Conservation (phyloP, 2,888 invertebrate species). For the Sericinus montela region DNA sequence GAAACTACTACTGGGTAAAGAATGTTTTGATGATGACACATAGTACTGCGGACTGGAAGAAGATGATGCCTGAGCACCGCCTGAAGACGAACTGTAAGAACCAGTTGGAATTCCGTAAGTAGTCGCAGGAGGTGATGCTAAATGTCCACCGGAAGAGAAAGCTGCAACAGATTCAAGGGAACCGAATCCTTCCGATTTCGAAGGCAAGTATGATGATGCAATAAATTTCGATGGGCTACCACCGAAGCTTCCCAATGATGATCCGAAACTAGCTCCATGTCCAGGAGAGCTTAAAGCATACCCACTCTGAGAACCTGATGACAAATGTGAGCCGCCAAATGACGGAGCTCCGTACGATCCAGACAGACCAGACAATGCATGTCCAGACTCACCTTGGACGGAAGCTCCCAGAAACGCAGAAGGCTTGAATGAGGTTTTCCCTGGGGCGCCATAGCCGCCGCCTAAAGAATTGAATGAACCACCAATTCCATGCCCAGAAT, state of each 20-base stretch:
- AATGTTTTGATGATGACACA: constrained; percentile 47
- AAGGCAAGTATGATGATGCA: constrained; percentile 47
- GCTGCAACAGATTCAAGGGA: constrained; percentile 49
- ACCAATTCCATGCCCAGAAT: constrained; percentile 36
- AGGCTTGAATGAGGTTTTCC: constrained; percentile 65
- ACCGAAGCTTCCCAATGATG: constrained; percentile 44
- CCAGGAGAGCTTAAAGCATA: constrained; percentile 40
- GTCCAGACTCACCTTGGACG: constrained; percentile 50
- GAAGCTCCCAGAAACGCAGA: constrained; percentile 67
- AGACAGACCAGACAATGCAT: constrained; percentile 46
- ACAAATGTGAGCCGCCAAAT: constrained; percentile 35
- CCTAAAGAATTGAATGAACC: constrained; percentile 47
- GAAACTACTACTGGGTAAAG: constrained; percentile 45
- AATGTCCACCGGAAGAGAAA: constrained; percentile 52
- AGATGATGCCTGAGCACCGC: constrained; percentile 40
- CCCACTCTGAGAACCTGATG: constrained; percentile 34
- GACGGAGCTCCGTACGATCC: constrained; percentile 50
- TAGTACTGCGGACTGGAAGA: constrained; percentile 58
- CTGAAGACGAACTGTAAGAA: constrained; percentile 27
- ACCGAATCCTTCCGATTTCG: constrained; percentile 48
- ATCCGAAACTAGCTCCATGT: constrained; percentile 46
- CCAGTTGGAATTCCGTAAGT: constrained; percentile 53
- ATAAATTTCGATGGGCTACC: constrained; percentile 51
- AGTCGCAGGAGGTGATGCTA: constrained; percentile 49
- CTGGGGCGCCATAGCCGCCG: constrained; percentile 43